Conservation (phyloP, 2,797 vertebrate genomes). For the Botia kubotai region DNA sequence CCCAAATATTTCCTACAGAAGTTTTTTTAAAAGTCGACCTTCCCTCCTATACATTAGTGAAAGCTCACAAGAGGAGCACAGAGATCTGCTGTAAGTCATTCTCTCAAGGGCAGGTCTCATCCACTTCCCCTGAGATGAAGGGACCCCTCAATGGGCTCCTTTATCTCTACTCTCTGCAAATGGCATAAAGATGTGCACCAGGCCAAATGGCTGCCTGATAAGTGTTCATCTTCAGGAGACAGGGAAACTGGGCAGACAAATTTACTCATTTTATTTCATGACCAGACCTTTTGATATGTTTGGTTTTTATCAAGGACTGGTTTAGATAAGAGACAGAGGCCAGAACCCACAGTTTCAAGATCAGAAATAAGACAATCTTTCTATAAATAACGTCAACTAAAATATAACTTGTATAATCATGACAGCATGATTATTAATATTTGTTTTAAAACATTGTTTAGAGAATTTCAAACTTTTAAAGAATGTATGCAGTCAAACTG, state of each 20-base stretch:
- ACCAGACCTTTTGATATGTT: constrained; percentile 52
- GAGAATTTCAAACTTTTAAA: too few species aligned
- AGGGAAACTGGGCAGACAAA: constrained; percentile 58
- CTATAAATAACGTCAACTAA: constrained; percentile 10
- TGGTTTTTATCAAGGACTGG: constrained; percentile 52
- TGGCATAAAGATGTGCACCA: constrained; percentile 61
- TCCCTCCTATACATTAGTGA: not conserved
- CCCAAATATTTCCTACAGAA: not conserved
- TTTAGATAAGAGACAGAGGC: constrained; percentile 54
- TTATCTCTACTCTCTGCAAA: constrained; percentile 60
- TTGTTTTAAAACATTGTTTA: too few species aligned
- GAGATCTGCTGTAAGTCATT: constrained; percentile 19
- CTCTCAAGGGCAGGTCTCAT: constrained; percentile 36
- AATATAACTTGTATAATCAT: constrained; percentile 2
- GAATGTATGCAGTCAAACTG: too few species aligned
- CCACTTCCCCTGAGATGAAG: constrained; percentile 44
- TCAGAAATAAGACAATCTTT: constrained; percentile 29
- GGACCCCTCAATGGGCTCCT: constrained; percentile 51
- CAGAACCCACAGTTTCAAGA: constrained; percentile 34
- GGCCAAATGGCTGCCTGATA: constrained; percentile 47
- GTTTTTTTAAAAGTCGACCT: too few species aligned
- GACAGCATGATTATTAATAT: not conserved
- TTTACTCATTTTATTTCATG: constrained; percentile 56
- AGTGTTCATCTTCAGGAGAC: constrained; percentile 49
- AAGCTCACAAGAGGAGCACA: not conserved